phyloP scores from a whole-genome alignment of 2,888 invertebrate genomes.

The Lampropteryx suffumata region DNA sequence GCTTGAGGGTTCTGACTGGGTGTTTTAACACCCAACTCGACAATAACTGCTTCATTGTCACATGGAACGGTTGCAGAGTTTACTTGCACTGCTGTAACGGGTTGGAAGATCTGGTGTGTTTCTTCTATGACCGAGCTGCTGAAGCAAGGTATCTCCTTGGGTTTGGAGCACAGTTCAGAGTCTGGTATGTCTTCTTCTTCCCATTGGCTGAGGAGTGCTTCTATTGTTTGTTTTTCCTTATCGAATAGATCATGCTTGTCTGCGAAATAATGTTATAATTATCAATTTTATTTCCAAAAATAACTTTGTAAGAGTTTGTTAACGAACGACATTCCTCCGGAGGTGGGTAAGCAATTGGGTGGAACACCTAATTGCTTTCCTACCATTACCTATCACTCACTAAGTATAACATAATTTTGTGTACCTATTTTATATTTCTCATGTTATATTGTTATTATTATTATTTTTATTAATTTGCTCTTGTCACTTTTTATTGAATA shows the following conservation, averaged over 20 bases:
- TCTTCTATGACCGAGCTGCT: slow-evolving; percentile 69
- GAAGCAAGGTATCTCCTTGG: slow-evolving; percentile 62
- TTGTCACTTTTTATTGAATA: too few species aligned
- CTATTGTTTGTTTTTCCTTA: slow-evolving; percentile 71
- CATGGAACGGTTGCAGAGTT: slow-evolving; percentile 40
- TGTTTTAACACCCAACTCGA: slow-evolving; percentile 51
- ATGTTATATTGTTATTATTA: too few species aligned
- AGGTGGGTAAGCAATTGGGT: too few species aligned
- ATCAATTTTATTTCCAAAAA: too few species aligned
- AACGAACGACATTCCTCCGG: too few species aligned
- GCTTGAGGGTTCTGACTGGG: not conserved
- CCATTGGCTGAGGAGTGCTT: slow-evolving; percentile 75
- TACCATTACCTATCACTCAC: too few species aligned
- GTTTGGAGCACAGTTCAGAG: slow-evolving; percentile 49
- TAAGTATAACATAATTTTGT: too few species aligned
- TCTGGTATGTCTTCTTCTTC: slow-evolving; percentile 72
- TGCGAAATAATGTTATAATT: slow-evolving; percentile 31
- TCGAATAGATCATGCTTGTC: slow-evolving; percentile 71
- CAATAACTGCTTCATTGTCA: slow-evolving; percentile 55
- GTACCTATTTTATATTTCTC: too few species aligned
- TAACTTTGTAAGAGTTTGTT: too few species aligned
- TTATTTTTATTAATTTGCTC: too few species aligned
- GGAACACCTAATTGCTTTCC: too few species aligned
- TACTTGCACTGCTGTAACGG: slow-evolving; percentile 63
- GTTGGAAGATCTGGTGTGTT: slow-evolving; percentile 66